These are phyloP conservation scores for Chrysolina oricalcia DNA, from an alignment of 2,888 invertebrate genomes.

Conservation along the genomic window DNA sequence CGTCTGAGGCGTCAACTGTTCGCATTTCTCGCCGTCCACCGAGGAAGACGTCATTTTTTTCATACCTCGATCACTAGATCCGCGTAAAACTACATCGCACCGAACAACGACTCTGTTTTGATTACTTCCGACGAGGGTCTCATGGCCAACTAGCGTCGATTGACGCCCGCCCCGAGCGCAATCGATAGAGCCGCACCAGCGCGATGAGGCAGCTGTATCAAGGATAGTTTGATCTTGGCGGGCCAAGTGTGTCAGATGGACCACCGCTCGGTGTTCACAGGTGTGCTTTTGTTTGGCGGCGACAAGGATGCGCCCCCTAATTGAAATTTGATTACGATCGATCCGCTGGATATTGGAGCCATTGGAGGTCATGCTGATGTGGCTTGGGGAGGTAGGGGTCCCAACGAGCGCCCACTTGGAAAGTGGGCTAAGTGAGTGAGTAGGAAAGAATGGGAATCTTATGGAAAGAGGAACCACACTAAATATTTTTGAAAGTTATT, in stretches of 20 bases:
- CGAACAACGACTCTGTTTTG: conserved; percentile 22
- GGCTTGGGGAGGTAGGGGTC: neutral
- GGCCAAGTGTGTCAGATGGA: conserved; percentile 18
- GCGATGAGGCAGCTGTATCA: conserved; percentile 50
- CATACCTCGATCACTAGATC: conserved; percentile 15
- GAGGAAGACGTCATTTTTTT: conserved; percentile 43
- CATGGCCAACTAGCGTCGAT: conserved; percentile 38
- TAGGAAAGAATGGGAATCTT: too few species aligned
- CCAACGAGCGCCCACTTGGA: neutral
- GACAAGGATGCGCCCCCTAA: conserved; percentile 8
- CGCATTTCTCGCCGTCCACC: conserved; percentile 37
- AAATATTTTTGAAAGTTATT: too few species aligned
- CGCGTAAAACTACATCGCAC: conserved; percentile 3
- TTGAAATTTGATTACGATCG: conserved; percentile 6
- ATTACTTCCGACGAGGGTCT: conserved; percentile 29
- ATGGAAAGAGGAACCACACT: too few species aligned
- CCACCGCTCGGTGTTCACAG: conserved; percentile 12
- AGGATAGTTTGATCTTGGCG: conserved; percentile 48
- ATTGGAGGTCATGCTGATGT: neutral
- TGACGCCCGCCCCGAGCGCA: conserved; percentile 50
- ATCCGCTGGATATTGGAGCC: neutral
- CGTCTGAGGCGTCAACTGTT: conserved; percentile 68
- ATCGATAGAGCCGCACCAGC: conserved; percentile 58
- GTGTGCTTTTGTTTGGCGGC: conserved; percentile 2
- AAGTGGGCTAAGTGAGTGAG: neutral